These are phyloP conservation scores for Aleadryas rufinucha DNA, from an alignment of 2,113 vertebrate species.

Conservation along the genomic window DNA sequence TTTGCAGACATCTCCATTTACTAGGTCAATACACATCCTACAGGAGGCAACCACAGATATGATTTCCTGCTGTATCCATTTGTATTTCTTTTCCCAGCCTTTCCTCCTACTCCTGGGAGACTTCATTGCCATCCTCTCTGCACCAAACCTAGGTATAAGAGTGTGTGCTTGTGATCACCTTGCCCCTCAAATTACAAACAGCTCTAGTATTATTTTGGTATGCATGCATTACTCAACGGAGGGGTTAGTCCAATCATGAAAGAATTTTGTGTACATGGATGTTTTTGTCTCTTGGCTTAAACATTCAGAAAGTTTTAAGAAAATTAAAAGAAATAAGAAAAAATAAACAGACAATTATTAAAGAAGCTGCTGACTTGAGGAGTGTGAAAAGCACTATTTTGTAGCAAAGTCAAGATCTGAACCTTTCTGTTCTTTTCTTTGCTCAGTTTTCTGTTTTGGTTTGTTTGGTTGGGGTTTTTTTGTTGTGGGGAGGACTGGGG, in stretches of 20 bases:
- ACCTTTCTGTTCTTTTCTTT: neutral
- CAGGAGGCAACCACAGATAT: slow-evolving; percentile 21
- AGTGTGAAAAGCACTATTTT: neutral
- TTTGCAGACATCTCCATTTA: slow-evolving; percentile 52
- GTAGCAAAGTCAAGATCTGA: neutral
- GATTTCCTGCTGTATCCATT: neutral
- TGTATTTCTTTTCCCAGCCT: slow-evolving; percentile 11
- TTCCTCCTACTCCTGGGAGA: neutral
- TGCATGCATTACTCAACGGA: neutral
- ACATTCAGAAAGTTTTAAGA: neutral
- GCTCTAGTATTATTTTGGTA: neutral
- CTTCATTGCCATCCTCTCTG: neutral
- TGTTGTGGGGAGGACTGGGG: neutral
- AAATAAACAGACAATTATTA: neutral
- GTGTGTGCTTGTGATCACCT: neutral
- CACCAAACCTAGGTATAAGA: neutral
- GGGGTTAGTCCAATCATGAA: neutral
- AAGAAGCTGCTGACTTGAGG: neutral
- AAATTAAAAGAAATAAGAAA: neutral
- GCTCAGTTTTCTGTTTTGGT: neutral
- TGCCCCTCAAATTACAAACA: neutral
- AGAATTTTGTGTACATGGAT: neutral
- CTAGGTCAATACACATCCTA: slow-evolving; percentile 45
- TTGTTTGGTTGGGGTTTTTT: neutral
- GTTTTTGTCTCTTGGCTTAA: neutral